Evolutionary conservation across 2,113 vertebrate genomes (phyloP), one percentile per base, ranked within the genome.

Genomic region (Tichodroma muraria): DNA sequence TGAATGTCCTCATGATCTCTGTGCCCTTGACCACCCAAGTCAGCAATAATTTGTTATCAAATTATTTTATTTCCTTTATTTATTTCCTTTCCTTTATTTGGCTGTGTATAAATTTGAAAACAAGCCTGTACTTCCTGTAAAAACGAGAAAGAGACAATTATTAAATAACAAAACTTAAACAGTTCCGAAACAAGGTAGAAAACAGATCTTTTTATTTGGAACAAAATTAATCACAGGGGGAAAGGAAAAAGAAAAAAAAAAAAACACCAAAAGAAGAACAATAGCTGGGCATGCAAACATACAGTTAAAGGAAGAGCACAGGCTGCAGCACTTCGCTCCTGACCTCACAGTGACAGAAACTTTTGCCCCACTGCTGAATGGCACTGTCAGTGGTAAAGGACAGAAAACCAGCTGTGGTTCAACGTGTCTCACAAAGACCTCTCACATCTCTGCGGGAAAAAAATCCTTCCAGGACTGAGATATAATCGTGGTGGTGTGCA

Each of bases 171-270:
- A 38, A 87, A 71, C 10, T 45, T 69, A 54, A 54, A 53, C 15
- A 54, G 52, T 64, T 82, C 42, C 6, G 11, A 82, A 85, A 53
- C 49, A 88, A 75, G 61, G 66, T 96, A 96, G 65, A 96, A 97
- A 97, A 91, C 79, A 70, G 45, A 65, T 84, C 30, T 89, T 85
- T 96, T 97, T 97, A 96, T 97, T 97, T 85, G 77, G 77, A 91
- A 95, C 37, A 89, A 92, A 93, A 93, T 54, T 13, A 66, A 85
- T 83, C 1, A 3, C 0, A 0, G 8, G 8, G 16, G 5, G 31
- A 78, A 87, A 8, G 17, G 37, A 6, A 63, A 59, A n/a, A 1
- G 4, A 21, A 54, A 38, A 25, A 13, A 57, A 60, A 37, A 24
- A 33, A 21, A 9, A 0, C 6, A 79, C 47, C 40, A 15, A 31